These are phyloP conservation scores for Orbicella faveolata DNA, from an alignment of 64 coral and sea anemone genomes.

Conservation along the genomic window DNA sequence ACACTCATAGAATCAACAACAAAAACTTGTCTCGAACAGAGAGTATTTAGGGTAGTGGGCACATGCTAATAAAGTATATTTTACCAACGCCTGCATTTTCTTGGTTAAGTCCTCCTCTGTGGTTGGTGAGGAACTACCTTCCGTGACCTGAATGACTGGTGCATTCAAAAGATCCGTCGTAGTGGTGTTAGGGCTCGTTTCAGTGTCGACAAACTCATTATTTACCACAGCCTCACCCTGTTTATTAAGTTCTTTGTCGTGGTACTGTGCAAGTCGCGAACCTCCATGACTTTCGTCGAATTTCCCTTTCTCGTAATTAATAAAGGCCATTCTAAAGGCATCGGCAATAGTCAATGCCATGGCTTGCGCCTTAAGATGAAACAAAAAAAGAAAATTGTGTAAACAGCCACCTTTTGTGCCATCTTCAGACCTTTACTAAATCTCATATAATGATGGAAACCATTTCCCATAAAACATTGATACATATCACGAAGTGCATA, in stretches of 20 bases:
- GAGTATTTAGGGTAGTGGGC: no score
- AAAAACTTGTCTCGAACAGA: no score
- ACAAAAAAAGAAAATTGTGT: not conserved
- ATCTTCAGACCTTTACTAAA: not conserved
- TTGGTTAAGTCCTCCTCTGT: not conserved
- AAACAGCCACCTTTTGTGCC: not conserved
- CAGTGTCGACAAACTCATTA: not conserved
- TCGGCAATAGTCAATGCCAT: slow-evolving; percentile 90
- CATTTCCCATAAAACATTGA: no score
- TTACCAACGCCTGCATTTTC: slow-evolving; percentile 67
- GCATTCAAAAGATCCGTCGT: not conserved
- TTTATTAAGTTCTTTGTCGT: not conserved
- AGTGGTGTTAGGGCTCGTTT: not conserved
- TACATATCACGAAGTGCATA: no score
- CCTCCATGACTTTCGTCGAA: not conserved
- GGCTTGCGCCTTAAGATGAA: slow-evolving; percentile 64
- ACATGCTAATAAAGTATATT: not conserved
- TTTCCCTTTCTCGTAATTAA: slow-evolving; percentile 50
- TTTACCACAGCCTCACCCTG: not conserved
- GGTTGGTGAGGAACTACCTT: not conserved
- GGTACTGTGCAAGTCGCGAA: not conserved
- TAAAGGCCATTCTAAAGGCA: slow-evolving; percentile 87
- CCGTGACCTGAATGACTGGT: slow-evolving; percentile 7
- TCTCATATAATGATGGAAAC: no score
- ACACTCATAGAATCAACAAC: no score